A percentile compares a stretch with the other conserved stretches of the same genome.
Conservation (phyloP, 2,797 vertebrate genomes). For the Scleropages formosus region DNA sequence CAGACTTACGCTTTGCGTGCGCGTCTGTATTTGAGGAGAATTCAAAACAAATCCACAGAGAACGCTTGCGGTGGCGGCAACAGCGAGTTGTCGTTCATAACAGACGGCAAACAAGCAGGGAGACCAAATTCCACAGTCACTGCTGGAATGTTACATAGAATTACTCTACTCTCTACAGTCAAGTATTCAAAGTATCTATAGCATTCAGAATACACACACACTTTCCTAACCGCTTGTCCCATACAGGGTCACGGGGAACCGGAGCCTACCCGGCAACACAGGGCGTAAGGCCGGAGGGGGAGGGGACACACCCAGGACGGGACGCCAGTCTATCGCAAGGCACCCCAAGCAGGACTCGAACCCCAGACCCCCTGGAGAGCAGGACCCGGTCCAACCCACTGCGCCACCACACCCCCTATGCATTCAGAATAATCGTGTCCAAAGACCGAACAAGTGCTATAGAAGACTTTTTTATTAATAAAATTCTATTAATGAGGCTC, state of each 20-base stretch:
- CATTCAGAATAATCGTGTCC: background rate
- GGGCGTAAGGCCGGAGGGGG: no score
- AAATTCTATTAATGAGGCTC: background rate
- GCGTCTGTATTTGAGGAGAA: background rate
- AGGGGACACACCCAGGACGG: no score
- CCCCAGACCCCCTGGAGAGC: no score
- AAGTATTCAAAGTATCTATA: background rate
- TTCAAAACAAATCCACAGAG: background rate
- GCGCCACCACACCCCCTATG: no score
- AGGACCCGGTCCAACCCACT: no score
- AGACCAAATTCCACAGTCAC: background rate
- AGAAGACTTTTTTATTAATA: background rate
- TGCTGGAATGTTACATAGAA: background rate
- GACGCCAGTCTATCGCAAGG: no score
- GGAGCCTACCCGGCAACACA: no score
- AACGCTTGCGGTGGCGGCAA: background rate
- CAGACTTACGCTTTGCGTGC: background rate
- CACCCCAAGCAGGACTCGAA: no score
- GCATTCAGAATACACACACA: no score
- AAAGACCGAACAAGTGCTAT: background rate
- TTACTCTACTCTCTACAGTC: background rate
- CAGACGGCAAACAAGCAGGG: background rate
- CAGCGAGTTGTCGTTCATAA: background rate
- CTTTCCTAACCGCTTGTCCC: no score
- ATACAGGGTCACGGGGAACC: no score